phyloP scores from a whole-genome alignment of 2,888 invertebrate species.

The Mallateleia sp. region DNA sequence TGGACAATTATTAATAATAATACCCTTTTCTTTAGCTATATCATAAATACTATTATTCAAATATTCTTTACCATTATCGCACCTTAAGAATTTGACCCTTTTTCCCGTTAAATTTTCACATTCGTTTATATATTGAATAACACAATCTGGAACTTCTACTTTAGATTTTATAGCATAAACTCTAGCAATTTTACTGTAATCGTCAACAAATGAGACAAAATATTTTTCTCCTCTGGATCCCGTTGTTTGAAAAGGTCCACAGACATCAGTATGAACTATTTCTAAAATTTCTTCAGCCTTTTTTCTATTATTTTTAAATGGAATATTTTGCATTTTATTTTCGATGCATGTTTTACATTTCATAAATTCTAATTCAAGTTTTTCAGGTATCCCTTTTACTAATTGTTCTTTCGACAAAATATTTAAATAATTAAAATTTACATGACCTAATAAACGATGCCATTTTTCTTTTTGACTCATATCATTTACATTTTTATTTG shows the following conservation, averaged over 20 bases:
- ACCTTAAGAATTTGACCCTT: conserved; percentile 74
- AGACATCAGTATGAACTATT: conserved; percentile 66
- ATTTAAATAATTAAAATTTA: background rate
- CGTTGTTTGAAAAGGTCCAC: conserved; percentile 57
- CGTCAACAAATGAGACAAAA: conserved; percentile 80
- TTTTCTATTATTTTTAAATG: conserved; percentile 78
- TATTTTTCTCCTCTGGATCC: conserved; percentile 78
- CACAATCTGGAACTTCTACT: conserved; percentile 76
- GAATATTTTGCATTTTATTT: conserved; percentile 61
- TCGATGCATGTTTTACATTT: conserved; percentile 6
- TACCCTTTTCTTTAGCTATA: background rate
- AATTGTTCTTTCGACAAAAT: background rate
- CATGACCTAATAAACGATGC: background rate
- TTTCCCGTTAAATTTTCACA: conserved; percentile 65
- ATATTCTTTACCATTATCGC: conserved; percentile 71
- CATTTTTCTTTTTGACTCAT: background rate
- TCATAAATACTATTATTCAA: background rate
- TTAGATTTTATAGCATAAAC: conserved; percentile 78
- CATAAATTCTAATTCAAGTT: background rate
- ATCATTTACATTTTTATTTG: background rate
- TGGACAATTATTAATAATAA: conserved; percentile 15
- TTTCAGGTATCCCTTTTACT: background rate
- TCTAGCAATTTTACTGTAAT: conserved; percentile 76
- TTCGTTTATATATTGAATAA: conserved; percentile 72
- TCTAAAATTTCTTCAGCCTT: conserved; percentile 72